Base-by-base conservation (phyloP, 2,113 vertebrate genomes). In the Triplophysa rosa region DNA sequence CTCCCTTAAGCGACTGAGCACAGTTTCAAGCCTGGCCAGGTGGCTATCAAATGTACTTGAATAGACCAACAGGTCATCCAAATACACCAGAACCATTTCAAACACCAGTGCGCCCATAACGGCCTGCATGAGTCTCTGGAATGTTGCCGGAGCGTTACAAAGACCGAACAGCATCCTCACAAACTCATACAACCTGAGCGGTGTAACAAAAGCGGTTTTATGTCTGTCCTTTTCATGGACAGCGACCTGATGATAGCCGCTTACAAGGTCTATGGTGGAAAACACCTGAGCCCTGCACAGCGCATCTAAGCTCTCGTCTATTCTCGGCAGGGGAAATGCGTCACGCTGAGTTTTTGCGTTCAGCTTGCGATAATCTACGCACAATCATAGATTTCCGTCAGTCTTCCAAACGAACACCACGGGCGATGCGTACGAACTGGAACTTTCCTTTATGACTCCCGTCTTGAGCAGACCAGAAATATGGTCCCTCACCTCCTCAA, bases 21-120 rank as follows among this genome's bases (percentile, higher is more conserved):
- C 65, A 4, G 40, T n/a, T 52, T 78, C 65, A 3, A 61, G 10
- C 2, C 45, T 47, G 5, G 24, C 54, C 17, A 78, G 29, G 17
- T 78, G 77, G 26, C 67, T 8, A 1, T 59, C 13, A 14, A 68
- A 78, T 19, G 52, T 78, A 16, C 52, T 16, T 2, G 37, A 78
- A 17, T 62, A 62, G 4, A 62, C 24, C 4, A 62, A 23, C 13
- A 62, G 14, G 7, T 62, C 24, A 14, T 62, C 59, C 59, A 62
- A 26, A 62, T 62, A 62, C 2, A 62, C 24, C 4, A 26, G 24
- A 7, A 62, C 23, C 23, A 29, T 62, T 26, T 62, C 21, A 26
- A 62, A 62, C 21, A 62, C 59, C 59, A 62, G 11, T 1, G 24
- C 23, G 24, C 59, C 26, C 59, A 26, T 62, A 26, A 62, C 26